These are phyloP conservation scores for Arnoldichthys spilopterus DNA, from an alignment of 2,797 vertebrate species.

Conservation along the genomic window DNA sequence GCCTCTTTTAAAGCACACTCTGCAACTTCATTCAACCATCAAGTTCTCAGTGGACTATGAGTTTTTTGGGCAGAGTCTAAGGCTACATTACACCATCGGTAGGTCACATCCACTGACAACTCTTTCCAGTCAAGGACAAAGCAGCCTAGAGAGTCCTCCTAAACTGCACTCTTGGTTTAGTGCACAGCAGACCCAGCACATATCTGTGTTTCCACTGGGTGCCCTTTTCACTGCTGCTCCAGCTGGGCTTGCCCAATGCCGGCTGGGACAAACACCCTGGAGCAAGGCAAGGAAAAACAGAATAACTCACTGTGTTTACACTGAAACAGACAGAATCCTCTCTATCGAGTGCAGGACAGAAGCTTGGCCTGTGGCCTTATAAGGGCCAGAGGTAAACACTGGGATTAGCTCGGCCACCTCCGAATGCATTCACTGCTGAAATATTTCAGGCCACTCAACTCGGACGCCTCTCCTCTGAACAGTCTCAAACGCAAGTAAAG, in stretches of 20 bases:
- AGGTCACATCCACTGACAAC: neutral
- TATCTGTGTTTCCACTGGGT: constrained; percentile 28
- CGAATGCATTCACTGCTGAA: neutral
- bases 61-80: too few species aligned
- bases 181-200: neutral
- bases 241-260: neutral
- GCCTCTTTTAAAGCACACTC: neutral
- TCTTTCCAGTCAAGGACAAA: neutral
- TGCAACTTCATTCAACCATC: constrained; percentile 4
- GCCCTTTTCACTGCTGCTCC: constrained; percentile 3
- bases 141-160: neutral
- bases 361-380: constrained; percentile 31
- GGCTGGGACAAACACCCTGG: constrained; percentile 3
- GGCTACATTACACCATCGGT: constrained; percentile 24
- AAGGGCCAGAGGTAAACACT: constrained; percentile 23
- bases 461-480: neutral
- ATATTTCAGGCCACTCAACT: neutral
- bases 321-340: constrained; percentile 41
- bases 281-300: constrained; percentile 17
- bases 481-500: constrained; percentile 9
- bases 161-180: neutral
- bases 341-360: constrained; percentile 40
- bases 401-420: neutral
- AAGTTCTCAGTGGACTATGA: neutral
- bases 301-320: constrained; percentile 22